Base-by-base conservation (phyloP, 2,888 invertebrate species). In the Agrochola macilenta region DNA sequence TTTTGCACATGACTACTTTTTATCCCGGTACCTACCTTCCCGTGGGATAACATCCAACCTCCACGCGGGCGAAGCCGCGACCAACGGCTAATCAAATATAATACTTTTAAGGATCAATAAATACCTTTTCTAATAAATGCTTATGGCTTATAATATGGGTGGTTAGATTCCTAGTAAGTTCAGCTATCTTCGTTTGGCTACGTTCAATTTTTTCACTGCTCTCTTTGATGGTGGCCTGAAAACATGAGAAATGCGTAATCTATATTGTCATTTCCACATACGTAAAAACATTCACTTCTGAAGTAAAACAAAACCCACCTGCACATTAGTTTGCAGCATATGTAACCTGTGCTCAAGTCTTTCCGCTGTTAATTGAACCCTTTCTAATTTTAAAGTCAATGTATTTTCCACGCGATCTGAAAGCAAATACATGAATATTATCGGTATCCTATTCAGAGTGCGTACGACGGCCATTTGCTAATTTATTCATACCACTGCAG, bases 321-420 rank as follows among this genome's bases (percentile, higher is more conserved):
- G 95, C 70, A 96, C 93, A 89, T 92, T 95, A 54, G 94, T 94
- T 89, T 96, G 96, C 72, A 96, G 92, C 95, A 96, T 96, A 82
- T 96, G 95, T 84, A 96, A 90, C 82, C 96, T 92, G 85, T 96
- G 96, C 87, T 96, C 96, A 82, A 96, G 91, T 84, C 95, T 92
- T 85, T 96, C 96, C 66, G 96, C 97, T 87, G 97, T 96, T 91
- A 97, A 91, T 93, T 96, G 94, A 85, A 94, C 93, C 91, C 97
- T 93, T 90, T 96, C 95, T 89, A 97, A 92, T 93, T 94, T 94
- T 88, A 96, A 90, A 84, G 95, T 94, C 82, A 96, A 89, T 78
- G 96, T 94, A 72, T 95, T 96, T 91, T 96, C 96, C 81, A 96
- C 93, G 73, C 95, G 96, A 92, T 96, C 96, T 96, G 93, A 73